Percentiles rank a stretch among this genome's conserved stretches.
Conservation (phyloP, 2,797 vertebrate genomes). For the Chaetodon trifasciatus region DNA sequence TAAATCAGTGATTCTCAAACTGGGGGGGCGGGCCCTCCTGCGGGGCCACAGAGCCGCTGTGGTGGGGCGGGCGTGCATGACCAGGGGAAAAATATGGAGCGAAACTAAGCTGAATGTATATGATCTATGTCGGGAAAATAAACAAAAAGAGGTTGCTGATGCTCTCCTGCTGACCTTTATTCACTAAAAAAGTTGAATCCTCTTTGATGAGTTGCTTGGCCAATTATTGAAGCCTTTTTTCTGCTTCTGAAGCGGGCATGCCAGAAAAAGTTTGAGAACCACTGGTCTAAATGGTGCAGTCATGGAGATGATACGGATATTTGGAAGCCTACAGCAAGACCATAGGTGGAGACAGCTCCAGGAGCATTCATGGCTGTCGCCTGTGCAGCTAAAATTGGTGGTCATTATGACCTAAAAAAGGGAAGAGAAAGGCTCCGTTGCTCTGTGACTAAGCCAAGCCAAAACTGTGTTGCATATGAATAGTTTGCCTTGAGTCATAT, state of each 20-base stretch:
- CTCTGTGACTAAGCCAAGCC: constrained; percentile 64
- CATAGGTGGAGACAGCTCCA: constrained; percentile 22
- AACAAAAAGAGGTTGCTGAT: too few relatives aligned
- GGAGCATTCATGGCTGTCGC: constrained; percentile 36
- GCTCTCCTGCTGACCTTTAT: background rate
- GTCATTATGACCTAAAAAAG: constrained; percentile 53
- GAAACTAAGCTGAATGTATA: background rate
- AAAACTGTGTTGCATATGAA: constrained; percentile 64
- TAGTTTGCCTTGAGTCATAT: constrained; percentile 57
- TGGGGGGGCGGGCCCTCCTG: background rate
- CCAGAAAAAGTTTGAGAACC: background rate
- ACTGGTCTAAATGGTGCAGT: constrained; percentile 55
- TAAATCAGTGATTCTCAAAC: constrained; percentile 33
- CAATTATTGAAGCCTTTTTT: too few relatives aligned
- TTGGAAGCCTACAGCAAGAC: constrained; percentile 41
- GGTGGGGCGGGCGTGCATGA: too few relatives aligned
- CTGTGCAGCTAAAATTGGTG: constrained; percentile 46
- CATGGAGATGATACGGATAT: constrained; percentile 59
- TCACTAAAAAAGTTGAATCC: background rate
- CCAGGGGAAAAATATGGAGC: background rate
- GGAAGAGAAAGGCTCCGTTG: constrained; percentile 18
- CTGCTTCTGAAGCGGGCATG: too few relatives aligned
- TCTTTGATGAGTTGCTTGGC: too few relatives aligned
- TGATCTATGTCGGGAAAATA: background rate
- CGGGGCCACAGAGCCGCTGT: too few relatives aligned